Evolutionary conservation across 2,113 vertebrate species (phyloP).

Genomic region (Gila orcuttii): DNA sequence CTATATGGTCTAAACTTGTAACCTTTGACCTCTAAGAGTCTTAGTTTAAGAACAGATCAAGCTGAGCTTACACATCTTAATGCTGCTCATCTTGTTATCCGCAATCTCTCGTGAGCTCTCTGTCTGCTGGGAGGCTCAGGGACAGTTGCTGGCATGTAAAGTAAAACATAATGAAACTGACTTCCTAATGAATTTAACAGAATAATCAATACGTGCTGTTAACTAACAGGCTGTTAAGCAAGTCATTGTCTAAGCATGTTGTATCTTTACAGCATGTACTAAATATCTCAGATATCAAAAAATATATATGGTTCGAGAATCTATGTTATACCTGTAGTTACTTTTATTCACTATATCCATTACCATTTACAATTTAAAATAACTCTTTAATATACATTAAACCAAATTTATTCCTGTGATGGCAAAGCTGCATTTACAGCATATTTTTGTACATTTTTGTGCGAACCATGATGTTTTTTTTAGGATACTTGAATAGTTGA

Average conservation of each 20-base stretch:
- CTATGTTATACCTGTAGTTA: background rate
- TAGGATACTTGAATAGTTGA: background rate
- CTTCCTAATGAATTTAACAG: constrained; percentile 16
- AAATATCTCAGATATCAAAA: background rate
- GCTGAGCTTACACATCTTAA: constrained; percentile 13
- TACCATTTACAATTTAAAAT: background rate
- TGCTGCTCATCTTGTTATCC: constrained; percentile 33
- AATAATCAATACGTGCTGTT: constrained; percentile 24
- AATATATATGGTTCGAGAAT: background rate
- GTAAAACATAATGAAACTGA: constrained; percentile 3
- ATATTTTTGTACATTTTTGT: background rate
- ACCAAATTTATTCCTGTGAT: background rate
- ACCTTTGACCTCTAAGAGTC: constrained; percentile 29
- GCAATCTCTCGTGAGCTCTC: constrained; percentile 18
- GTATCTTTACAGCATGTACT: background rate
- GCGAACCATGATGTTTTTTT: background rate
- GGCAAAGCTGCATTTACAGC: background rate
- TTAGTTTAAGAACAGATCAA: constrained; percentile 47
- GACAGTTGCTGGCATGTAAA: background rate
- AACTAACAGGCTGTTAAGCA: background rate
- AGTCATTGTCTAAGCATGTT: background rate
- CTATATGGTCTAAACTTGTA: background rate
- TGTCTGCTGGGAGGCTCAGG: background rate
- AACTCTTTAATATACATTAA: background rate
- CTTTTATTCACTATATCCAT: background rate